Base-by-base conservation (phyloP, 2,888 invertebrate species). In the Idaea dimidiata region DNA sequence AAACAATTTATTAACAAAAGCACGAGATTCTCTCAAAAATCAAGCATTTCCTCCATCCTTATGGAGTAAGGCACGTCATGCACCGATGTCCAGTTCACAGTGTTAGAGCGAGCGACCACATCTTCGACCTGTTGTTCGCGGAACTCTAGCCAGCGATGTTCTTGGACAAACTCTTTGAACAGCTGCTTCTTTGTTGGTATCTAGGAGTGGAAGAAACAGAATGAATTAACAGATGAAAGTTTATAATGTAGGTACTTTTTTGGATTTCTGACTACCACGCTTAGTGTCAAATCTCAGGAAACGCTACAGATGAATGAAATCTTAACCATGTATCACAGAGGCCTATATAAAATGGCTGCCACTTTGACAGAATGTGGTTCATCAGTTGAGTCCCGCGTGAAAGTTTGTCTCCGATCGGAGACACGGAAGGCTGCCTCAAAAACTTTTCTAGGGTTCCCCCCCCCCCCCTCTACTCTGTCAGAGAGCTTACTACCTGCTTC, bases 41-140 rank as follows among this genome's bases (percentile, higher is more conserved):
- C 89, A 6, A 87, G 74, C 87, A 92, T 89, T 76, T 94, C 93
- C 59, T 91, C 92, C 79, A 95, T 93, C 18, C 95, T 88, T 64
- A 95, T 94, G 43, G 94, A 94, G 74, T 94, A 95, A 0, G 95
- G 95, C 16, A 95, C 94, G 61, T 95, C 94, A 63, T 95, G 94
- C 8, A 93, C 84, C 0, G 93, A 93, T 8, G 94, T 95, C 76
- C 87, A 91, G 76, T 93, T 94, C 61, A 89, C 89, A 16, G 92
- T 83, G 59, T 89, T 89, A 63, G 89, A 89, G 16, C 92, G 84
- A 1, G 84, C 82, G 16, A 94, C 78, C 17, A 94, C 86, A 60
- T 93, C 92, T 6, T 87, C 75, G 0, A 94, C 89, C 57, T 94
- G 75, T 63, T 89, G 84, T 16, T 93, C 89, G 59, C 93, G 93